These are phyloP conservation scores for Ageneiosus marmoratus DNA, from an alignment of 2,113 vertebrate genomes.

Conservation along the genomic window DNA sequence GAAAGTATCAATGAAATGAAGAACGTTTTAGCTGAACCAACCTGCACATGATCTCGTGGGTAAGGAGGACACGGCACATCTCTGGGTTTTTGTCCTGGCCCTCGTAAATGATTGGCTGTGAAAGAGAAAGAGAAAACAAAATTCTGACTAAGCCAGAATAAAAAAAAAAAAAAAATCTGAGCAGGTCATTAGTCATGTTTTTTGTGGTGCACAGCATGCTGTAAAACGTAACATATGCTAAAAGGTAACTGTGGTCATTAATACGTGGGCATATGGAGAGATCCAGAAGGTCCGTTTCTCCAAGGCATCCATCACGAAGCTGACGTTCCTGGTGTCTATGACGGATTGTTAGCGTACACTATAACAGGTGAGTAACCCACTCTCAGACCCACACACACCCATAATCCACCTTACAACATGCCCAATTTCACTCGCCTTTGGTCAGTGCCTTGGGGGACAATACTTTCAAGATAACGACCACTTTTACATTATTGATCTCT, in stretches of 20 bases:
- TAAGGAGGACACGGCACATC: constrained; percentile 95
- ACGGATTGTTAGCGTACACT: constrained; percentile 62
- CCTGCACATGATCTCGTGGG: constrained; percentile 96
- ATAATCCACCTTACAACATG: constrained; percentile 39
- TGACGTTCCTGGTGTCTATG: constrained; percentile 66
- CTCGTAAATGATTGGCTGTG: constrained; percentile 90
- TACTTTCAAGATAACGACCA: constrained; percentile 77
- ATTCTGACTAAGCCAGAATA: neutral
- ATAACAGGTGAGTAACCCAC: constrained; percentile 23
- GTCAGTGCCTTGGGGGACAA: constrained; percentile 66
- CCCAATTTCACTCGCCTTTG: constrained; percentile 40
- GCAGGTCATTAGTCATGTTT: constrained; percentile 46
- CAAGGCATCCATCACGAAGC: constrained; percentile 57
- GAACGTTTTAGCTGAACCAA: constrained; percentile 53
- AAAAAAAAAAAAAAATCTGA: neutral
- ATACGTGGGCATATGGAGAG: constrained; percentile 14
- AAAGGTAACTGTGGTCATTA: constrained; percentile 50
- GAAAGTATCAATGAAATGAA: neutral
- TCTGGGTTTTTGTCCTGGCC: constrained; percentile 97
- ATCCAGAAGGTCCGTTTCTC: constrained; percentile 46
- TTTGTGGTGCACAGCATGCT: constrained; percentile 36
- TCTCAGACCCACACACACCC: constrained; percentile 35
- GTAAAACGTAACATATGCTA: constrained; percentile 51
- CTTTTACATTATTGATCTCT: constrained; percentile 75
- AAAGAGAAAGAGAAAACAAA: constrained; percentile 28